Base-by-base conservation (phyloP, 2,113 vertebrate genomes). In the Corythoichthys haematopterus region DNA sequence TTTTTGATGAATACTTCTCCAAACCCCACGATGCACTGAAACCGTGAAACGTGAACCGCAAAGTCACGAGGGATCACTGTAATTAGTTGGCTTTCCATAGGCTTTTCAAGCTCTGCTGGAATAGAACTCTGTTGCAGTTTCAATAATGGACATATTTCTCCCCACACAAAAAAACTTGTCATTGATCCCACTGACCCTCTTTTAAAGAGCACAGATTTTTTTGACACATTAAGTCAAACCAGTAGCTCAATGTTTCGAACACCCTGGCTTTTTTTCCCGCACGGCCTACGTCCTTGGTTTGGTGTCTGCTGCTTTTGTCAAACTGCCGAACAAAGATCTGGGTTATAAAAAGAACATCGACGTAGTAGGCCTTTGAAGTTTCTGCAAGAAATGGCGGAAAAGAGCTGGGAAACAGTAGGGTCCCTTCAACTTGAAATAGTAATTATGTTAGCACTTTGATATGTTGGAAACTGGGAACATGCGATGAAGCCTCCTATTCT, bases 381-480 rank as follows among this genome's bases (percentile, higher is more conserved):
- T 74, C 80, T 12, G n/a, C 51, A 13, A 76, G 84, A 84, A 85
- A 78, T 74, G 66, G 67, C 40, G 62, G 59, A 69, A 73, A 78
- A 69, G 75, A 80, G 79, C 53, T 69, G 66, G 68, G 80, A 81
- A 83, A 85, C 80, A 79, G 71, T 86, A 84, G 77, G 78, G 82
- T 87, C 84, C 79, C 80, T 79, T 81, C 79, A 76, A 86, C 85
- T 88, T 89, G 81, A 91, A 90, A 89, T 86, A 88, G 83, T 89
- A 89, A 91, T 90, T 91, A 90, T 82, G 80, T 77, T 68, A 84
- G 77, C 20, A 60, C 86, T 90, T 91, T 88, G 87, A 90, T 87
- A 84, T 80, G 77, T 76, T 69, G 77, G 74, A 88, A 81, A 82
- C 74, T 74, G 81, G 76, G 70, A 79, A 79, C 75, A 69, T 47